Conservation (phyloP, 2,797 vertebrate genomes). For the Diplodus puntazzo region DNA sequence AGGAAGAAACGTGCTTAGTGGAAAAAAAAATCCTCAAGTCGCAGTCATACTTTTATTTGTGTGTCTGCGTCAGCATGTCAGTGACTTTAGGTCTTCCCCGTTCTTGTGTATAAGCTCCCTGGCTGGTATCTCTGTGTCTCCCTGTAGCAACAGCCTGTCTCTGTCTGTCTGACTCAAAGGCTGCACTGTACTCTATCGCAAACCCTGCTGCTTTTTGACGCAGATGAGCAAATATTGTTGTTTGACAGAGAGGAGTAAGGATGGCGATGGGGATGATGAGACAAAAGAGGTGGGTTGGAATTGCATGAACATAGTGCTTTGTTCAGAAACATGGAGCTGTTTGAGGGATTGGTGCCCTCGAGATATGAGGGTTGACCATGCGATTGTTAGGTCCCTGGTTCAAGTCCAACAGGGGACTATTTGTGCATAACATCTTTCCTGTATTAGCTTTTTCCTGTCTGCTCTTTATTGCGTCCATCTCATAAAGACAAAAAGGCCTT, state of each 20-base stretch:
- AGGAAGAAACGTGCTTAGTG: not conserved
- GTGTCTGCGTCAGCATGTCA: slow-evolving; percentile 58
- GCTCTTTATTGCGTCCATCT: not conserved
- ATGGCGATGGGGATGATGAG: slow-evolving; percentile 48
- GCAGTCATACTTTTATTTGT: slow-evolving; percentile 49
- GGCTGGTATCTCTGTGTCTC: slow-evolving; percentile 53
- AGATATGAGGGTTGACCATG: slow-evolving; percentile 2
- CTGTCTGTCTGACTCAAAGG: slow-evolving; percentile 72
- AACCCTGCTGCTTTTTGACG: slow-evolving; percentile 77
- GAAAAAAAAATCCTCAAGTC: slow-evolving; percentile 16
- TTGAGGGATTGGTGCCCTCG: not conserved
- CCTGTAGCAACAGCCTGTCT: slow-evolving; percentile 38
- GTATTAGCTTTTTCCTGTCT: not conserved
- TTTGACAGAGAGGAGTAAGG: slow-evolving; percentile 72
- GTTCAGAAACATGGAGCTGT: slow-evolving; percentile 23
- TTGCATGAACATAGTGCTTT: not conserved
- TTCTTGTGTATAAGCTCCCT: slow-evolving; percentile 36
- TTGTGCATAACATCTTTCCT: not conserved
- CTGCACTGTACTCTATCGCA: slow-evolving; percentile 72
- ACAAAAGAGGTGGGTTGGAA: slow-evolving; percentile 35
- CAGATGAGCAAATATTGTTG: slow-evolving; percentile 85
- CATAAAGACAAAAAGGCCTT: not conserved
- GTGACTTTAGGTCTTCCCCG: slow-evolving; percentile 50
- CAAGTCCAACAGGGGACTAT: not conserved
- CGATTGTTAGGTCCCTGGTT: not conserved